Evolutionary conservation across 2,113 vertebrate genomes (phyloP).

Genomic region (Pachycephala philippinensis): DNA sequence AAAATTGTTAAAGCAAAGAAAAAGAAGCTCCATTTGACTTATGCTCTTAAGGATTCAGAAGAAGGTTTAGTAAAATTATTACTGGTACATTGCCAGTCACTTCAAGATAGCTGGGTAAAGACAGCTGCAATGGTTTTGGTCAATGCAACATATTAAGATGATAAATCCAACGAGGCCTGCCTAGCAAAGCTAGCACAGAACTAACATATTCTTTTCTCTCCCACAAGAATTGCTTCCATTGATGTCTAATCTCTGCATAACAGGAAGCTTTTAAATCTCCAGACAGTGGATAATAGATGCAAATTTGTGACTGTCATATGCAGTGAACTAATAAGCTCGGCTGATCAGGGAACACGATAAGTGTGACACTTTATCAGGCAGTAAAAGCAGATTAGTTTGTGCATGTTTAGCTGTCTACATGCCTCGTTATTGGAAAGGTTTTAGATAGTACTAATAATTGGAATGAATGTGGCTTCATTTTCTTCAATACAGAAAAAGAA

Average conservation of each 20-base stretch:
- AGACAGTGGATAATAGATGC: constrained; percentile 43
- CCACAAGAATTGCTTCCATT: constrained; percentile 12
- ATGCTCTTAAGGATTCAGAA: constrained; percentile 16
- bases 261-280: constrained; percentile 41
- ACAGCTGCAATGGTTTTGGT: neutral
- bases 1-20: neutral
- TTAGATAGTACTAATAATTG: constrained; percentile 23
- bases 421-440: constrained; percentile 1
- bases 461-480: constrained; percentile 6
- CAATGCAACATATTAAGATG: constrained; percentile 18
- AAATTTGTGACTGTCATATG: constrained; percentile 34
- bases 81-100: neutral
- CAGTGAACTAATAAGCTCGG: neutral
- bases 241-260: constrained; percentile 34
- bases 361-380: constrained; percentile 32
- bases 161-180: constrained; percentile 43
- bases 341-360: constrained; percentile 30
- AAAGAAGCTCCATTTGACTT: neutral
- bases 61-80: constrained; percentile 15
- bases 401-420: constrained; percentile 30
- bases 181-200: neutral
- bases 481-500: neutral
- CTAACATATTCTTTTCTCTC: constrained; percentile 3
- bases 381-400: constrained; percentile 54
- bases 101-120: neutral